Conservation (phyloP, 2,113 vertebrate species). For the Hiodon tergisus region DNA sequence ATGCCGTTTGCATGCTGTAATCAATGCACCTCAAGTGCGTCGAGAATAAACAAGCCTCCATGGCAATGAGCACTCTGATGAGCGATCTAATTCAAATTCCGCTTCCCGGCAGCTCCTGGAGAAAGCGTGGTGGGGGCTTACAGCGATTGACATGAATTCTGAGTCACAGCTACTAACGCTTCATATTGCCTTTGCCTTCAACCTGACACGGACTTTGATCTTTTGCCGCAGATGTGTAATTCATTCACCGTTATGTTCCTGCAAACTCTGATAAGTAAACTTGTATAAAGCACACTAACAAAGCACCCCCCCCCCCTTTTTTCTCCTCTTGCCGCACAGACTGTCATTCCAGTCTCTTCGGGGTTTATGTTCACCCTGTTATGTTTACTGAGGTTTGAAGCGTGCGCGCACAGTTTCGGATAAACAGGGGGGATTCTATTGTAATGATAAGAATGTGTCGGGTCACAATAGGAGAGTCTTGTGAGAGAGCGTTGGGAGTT, state of each 20-base stretch:
- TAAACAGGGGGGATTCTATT: conserved; percentile 35
- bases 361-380: conserved; percentile 41
- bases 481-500: too few relatives aligned
- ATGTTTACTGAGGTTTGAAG: conserved; percentile 33
- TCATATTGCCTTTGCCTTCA: conserved; percentile 12
- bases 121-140: background rate
- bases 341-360: conserved; percentile 29
- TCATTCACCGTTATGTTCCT: background rate
- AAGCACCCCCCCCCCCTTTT: background rate
- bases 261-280: conserved; percentile 8
- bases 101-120: background rate
- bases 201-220: conserved; percentile 14
- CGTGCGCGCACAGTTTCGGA: conserved; percentile 36
- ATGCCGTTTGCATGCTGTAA: conserved; percentile 12
- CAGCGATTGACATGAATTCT: conserved; percentile 13
- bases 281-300: conserved; percentile 15
- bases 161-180: conserved; percentile 7
- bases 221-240: conserved; percentile 7
- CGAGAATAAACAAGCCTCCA: background rate
- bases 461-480: conserved; percentile 24
- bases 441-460: conserved; percentile 44
- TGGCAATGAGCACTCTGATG: background rate
- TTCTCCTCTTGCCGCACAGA: conserved; percentile 8
- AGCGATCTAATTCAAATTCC: conserved; percentile 2
- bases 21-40: background rate